Percentiles rank a stretch among this genome's conserved stretches.
phyloP scores from a whole-genome alignment of 2,113 vertebrate genomes.

The Microtus richardsoni region DNA sequence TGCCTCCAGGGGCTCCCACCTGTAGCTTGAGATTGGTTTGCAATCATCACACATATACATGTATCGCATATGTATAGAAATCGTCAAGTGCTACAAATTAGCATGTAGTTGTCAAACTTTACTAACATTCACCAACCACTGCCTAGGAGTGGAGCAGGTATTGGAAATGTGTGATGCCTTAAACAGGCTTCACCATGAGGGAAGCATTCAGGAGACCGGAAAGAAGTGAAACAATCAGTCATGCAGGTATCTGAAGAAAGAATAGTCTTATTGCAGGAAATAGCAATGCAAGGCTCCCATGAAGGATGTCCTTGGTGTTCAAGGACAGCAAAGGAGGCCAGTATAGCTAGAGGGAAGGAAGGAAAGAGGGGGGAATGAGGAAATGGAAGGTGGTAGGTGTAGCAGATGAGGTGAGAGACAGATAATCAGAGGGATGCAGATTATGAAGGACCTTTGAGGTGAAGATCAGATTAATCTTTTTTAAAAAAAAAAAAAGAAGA shows the following conservation, averaged over 20 bases:
- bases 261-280: neutral
- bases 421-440: neutral
- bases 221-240: neutral
- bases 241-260: neutral
- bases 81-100: slow-evolving; percentile 8
- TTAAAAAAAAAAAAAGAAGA: slow-evolving; percentile 31
- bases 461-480: slow-evolving; percentile 12
- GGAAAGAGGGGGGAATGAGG: neutral
- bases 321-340: neutral
- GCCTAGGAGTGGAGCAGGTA: neutral
- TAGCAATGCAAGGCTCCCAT: neutral
- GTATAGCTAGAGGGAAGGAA: neutral
- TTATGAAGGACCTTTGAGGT: neutral
- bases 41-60: neutral
- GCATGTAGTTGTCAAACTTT: neutral
- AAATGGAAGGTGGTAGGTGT: neutral
- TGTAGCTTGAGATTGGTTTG: neutral
- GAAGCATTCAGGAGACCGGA: neutral
- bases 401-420: neutral
- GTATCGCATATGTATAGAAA: neutral
- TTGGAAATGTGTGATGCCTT: neutral
- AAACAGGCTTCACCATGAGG: neutral
- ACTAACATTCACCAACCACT: neutral
- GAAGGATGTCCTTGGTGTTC: neutral
- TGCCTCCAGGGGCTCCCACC: neutral